Base-by-base conservation (phyloP, 2,797 vertebrate species). In the Notamacropus eugenii region DNA sequence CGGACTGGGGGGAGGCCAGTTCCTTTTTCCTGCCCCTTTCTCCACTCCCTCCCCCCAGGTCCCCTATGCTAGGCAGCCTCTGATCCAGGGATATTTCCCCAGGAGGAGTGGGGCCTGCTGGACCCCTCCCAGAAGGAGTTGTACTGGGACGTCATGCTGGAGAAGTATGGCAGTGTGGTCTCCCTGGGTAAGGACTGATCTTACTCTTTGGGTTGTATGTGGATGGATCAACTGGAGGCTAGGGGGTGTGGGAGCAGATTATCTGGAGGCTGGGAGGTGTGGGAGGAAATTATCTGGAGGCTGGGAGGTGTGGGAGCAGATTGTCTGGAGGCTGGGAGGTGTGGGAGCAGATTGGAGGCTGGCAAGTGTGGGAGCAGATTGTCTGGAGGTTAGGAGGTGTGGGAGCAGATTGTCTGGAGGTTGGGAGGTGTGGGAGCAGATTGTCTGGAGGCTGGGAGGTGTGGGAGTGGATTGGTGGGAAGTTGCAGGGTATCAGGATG, bases 111-210 rank as follows among this genome's bases (percentile, higher is more conserved):
- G 98, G 93, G 94, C 12, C 95, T 95, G 0, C 95, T 98, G 94
- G 95, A 97, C 54, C 57, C 54, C 0, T 94, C 96, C 0, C 97
- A 98, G 96, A 98, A 97, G 95, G 98, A 97, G 57, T 95, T 97
- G 67, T 97, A 96, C 93, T 98, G 98, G 98, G 97, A 97, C 0
- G 87, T 55, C 0, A 97, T 98, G 98, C 97, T 98, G 95, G 97
- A 98, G 96, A 98, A 98, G 92, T 98, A 98, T 0, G 95, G 97
- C 96, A 74, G 94, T 0, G 96, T 96, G 90, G 93, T 97, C 29
- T 97, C 98, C 50, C 92, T 97, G 93, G 98, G 98, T 98, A 96
- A 98, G 98, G 87, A 93, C 54, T n/a, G n/a, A 31, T 54, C 59
- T 40, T 16, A 10, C 31, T 54, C 54, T 82, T 27, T 24, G 74